Evolutionary conservation across 2,888 invertebrate genomes (phyloP).

Genomic region (Ophion ellenae): DNA sequence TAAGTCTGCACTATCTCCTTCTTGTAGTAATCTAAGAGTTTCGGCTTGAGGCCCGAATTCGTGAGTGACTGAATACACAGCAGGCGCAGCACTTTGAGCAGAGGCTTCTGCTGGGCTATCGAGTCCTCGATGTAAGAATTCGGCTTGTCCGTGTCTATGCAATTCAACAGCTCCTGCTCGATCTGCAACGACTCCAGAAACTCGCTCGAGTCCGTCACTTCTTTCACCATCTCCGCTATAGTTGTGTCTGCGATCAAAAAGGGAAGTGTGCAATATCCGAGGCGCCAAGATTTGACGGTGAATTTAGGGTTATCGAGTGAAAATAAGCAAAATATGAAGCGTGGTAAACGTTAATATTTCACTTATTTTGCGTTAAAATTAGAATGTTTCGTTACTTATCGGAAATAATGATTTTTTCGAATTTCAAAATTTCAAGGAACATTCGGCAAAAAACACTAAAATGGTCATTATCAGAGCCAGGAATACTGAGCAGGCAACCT

Average conservation of each 20-base stretch:
- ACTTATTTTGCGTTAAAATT: too few species aligned
- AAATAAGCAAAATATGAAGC: too few species aligned
- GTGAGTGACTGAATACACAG: conserved; percentile 97
- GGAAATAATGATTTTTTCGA: too few species aligned
- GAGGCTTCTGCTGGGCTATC: conserved; percentile 92
- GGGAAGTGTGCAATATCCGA: too few species aligned
- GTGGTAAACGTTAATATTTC: too few species aligned
- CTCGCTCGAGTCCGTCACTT: conserved; percentile 89
- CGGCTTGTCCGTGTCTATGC: conserved; percentile 95
- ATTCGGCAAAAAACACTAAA: too few species aligned
- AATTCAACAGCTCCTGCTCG: conserved; percentile 96
- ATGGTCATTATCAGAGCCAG: too few species aligned
- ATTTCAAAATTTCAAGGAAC: too few species aligned
- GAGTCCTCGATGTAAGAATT: conserved; percentile 96
- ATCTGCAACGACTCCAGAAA: conserved; percentile 92
- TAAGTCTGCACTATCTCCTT: conserved; percentile 92
- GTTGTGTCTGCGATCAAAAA: conserved; percentile 88
- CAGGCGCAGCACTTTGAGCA: conserved; percentile 93
- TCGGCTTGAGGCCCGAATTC: conserved; percentile 96
- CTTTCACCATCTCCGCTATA: conserved; percentile 97
- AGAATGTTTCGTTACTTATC: too few species aligned
- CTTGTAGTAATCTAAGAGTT: conserved; percentile 90
- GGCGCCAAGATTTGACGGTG: too few species aligned
- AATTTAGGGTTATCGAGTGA: too few species aligned
- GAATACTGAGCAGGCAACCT: too few species aligned